Evolutionary conservation across 2,797 vertebrate genomes (phyloP), one percentile per base, ranked within the genome.

Genomic region (Adelosebastes latens): DNA sequence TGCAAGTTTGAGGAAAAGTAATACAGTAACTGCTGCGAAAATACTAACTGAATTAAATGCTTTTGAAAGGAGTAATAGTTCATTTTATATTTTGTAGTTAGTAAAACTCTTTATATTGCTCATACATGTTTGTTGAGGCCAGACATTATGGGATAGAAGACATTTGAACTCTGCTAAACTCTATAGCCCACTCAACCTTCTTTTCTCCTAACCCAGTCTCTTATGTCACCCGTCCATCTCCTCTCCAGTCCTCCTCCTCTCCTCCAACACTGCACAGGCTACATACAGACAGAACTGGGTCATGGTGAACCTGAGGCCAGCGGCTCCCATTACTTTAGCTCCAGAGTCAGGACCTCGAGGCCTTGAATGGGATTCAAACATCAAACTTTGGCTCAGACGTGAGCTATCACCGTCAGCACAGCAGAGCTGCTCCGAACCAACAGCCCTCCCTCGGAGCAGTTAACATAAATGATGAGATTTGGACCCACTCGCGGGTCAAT

Each of bases 221-320:
- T 63, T n/a, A 42, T 61, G 59, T 78, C 79, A 46, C 34, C 20
- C 14, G 11, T 74, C 66, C 12, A 6, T 77, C 79, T 75, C 27
- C 20, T 78, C 62, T 29, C 34, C 22, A 4, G 64, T 29, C 53
- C 7, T 81, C 58, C 9, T 81, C 73, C 31, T 71, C 78, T 77
- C 68, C 55, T 64, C 65, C 77, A 46, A 24, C 69, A 46, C 49
- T 25, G 53, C 83, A 62, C 77, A 79, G 81, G 75, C 74, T 75
- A 42, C 85, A 63, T 20, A 76, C 58, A 74, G 91, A 94, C 84
- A 89, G 86, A 95, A 91, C 60, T 93, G 87, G 93, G 94, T 92
- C 92, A 89, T 13, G 46, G 73, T n/a, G 87, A 95, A 95, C 88
- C 87, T 75, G 92, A 95, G 91, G 86, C 87, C 83, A 81, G 77